Evolutionary conservation across 2,113 vertebrate genomes (phyloP), one percentile per base, ranked within the genome.

Genomic region (Mesembrinibis cayennensis): DNA sequence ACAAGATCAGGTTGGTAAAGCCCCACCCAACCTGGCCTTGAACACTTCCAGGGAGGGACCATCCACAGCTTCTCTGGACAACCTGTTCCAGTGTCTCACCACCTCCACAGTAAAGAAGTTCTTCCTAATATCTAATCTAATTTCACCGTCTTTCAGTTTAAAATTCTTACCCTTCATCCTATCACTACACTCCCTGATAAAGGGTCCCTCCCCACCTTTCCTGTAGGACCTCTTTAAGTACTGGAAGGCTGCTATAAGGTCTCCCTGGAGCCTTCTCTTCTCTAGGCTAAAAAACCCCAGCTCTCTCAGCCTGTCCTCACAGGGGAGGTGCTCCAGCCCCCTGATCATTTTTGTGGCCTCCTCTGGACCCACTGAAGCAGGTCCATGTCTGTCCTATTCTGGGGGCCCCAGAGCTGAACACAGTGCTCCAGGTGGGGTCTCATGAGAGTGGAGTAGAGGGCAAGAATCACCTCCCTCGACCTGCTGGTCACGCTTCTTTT

Each of bases 361-460:
- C n/a, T 76, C 50, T 70, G 67, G 2, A n/a, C 50, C 11, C 1
- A 0, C 9, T 34, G 1, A 0, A 62, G 4, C 27, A 45, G 40
- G 7, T 62, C 56, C 15, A 22, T 45, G 38, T 29, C n/a, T 10
- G 44, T n/a, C 53, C 45, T 27, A 22, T 9, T 3, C 5, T 55
- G 65, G 7, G 32, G 22, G 6, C 9, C 8, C 34, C 38, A 45
- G 9, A 53, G 27, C 13, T 61, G 47, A 16, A 27, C 4, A 2
- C 73, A 27, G 14, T 3, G 13, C 23, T n/a, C 2, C 15, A 30
- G 38, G 21, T 22, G 42, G 6, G 13, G 21, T 32, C 17, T 58
- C 13, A 44, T 0, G 0, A 40, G n/a, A 26, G 10, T 5, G 7
- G 29, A 71, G 15, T 1, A 52, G 32, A 62, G 11, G 65, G 27